Evolutionary conservation across 2,797 vertebrate genomes (phyloP).

Genomic region (Pangasius larnaudii): DNA sequence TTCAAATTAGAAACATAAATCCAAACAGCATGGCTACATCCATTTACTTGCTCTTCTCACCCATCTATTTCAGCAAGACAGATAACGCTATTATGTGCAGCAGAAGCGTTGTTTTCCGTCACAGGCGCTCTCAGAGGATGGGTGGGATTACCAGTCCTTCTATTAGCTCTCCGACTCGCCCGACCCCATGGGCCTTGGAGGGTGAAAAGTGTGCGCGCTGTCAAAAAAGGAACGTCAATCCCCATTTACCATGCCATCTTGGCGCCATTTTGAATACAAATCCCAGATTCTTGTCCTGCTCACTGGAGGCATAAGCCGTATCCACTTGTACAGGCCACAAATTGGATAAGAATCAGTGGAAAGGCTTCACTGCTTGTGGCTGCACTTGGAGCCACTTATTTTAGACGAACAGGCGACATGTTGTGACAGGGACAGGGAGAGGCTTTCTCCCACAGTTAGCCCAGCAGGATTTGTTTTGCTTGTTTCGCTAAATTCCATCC

Average conservation of each 20-base stretch:
- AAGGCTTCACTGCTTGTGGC: slow-evolving; percentile 71
- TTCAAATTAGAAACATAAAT: slow-evolving; percentile 14
- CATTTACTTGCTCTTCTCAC: not conserved
- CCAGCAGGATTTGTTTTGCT: slow-evolving; percentile 10
- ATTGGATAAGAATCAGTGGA: slow-evolving; percentile 72
- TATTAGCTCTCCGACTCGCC: not conserved
- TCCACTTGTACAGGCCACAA: slow-evolving; percentile 51
- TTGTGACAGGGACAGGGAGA: slow-evolving; percentile 57
- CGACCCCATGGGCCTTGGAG: not conserved
- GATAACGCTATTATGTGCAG: not conserved
- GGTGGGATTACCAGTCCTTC: not conserved
- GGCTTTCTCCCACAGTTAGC: slow-evolving; percentile 21
- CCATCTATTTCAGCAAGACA: slow-evolving; percentile 27
- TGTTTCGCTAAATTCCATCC: not conserved
- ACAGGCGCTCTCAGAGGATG: not conserved
- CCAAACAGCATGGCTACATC: not conserved
- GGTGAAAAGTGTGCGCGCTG: not conserved
- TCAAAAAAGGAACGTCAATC: slow-evolving; percentile 3
- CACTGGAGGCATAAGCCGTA: slow-evolving; percentile 57
- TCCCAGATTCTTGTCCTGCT: slow-evolving; percentile 67
- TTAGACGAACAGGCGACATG: slow-evolving; percentile 65
- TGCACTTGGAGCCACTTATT: slow-evolving; percentile 67
- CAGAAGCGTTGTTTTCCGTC: not conserved
- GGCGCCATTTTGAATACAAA: slow-evolving; percentile 65
- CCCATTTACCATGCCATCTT: not conserved